Evolutionary conservation across 2,888 invertebrate species (phyloP).

Genomic region (Chromoteleia sp.): DNA sequence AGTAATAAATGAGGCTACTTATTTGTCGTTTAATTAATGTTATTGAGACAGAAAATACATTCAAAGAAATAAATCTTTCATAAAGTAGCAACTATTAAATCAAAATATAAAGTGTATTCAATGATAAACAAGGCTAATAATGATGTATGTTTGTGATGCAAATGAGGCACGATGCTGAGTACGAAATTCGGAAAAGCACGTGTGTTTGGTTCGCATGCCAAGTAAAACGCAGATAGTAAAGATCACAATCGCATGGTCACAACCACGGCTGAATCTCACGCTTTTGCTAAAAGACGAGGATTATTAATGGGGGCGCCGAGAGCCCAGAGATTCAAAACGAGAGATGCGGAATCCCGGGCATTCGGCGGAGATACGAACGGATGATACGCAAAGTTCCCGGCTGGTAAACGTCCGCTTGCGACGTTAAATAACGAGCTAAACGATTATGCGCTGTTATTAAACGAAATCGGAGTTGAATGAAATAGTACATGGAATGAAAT

Average conservation of each 20-base stretch:
- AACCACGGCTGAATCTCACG: slow-evolving; percentile 68
- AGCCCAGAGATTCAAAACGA: slow-evolving; percentile 66
- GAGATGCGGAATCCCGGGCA: slow-evolving; percentile 68
- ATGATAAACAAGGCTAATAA: slow-evolving; percentile 45
- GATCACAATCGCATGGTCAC: slow-evolving; percentile 64
- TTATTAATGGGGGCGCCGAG: slow-evolving; percentile 70
- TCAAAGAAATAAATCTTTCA: slow-evolving; percentile 37
- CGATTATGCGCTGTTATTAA: slow-evolving; percentile 69
- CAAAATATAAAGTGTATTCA: slow-evolving; percentile 21
- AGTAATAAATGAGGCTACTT: slow-evolving; percentile 16
- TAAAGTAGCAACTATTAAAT: slow-evolving; percentile 40
- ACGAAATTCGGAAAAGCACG: slow-evolving; percentile 54
- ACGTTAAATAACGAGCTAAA: slow-evolving; percentile 69
- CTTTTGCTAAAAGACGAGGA: slow-evolving; percentile 69
- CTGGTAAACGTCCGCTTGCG: slow-evolving; percentile 61
- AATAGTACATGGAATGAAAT: slow-evolving; percentile 56
- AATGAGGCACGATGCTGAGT: slow-evolving; percentile 43
- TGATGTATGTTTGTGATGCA: slow-evolving; percentile 53
- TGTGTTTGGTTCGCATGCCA: slow-evolving; percentile 41
- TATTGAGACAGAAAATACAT: slow-evolving; percentile 11
- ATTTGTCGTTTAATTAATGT: slow-evolving; percentile 50
- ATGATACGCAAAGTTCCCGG: slow-evolving; percentile 68
- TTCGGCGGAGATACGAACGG: slow-evolving; percentile 66
- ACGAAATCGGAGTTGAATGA: slow-evolving; percentile 64
- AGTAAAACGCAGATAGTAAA: slow-evolving; percentile 53